A percentile compares a stretch with the other conserved stretches of the same genome.
Conservation (phyloP, 2,113 vertebrate genomes). For the Lophura nycthemera region DNA sequence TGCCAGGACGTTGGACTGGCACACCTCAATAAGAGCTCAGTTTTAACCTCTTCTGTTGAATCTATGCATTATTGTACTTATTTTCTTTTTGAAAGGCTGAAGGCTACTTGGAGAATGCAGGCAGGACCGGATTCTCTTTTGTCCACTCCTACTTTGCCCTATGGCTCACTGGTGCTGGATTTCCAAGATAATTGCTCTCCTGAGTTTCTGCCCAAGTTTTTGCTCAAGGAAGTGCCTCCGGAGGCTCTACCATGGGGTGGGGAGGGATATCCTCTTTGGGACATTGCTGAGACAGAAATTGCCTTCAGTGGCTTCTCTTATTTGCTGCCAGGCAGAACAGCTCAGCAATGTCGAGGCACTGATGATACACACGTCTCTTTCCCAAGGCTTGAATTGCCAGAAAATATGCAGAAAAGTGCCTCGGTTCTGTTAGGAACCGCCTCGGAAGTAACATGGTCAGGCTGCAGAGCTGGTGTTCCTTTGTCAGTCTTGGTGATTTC, state of each 20-base stretch:
- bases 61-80: neutral
- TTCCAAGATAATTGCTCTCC: neutral
- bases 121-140: neutral
- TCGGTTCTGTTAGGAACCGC: neutral
- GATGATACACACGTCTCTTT: neutral
- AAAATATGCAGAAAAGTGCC: rapidly evolving
- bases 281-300: neutral
- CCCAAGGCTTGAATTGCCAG: neutral
- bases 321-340: neutral
- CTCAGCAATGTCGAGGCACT: neutral
- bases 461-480: rapidly evolving
- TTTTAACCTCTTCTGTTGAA: neutral
- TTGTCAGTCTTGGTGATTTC: neutral
- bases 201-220: neutral
- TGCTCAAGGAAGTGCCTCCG: neutral
- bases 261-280: neutral
- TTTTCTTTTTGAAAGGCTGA: neutral
- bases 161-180: neutral
- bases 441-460: rapidly evolving
- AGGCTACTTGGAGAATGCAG: rapidly evolving
- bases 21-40: rapidly evolving
- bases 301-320: neutral
- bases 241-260: neutral
- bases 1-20: neutral
- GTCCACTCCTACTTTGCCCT: neutral